Percentiles rank a stretch among this genome's conserved stretches.
Evolutionary conservation across 2,113 vertebrate genomes (phyloP).

Genomic region (Neotoma lepida): DNA sequence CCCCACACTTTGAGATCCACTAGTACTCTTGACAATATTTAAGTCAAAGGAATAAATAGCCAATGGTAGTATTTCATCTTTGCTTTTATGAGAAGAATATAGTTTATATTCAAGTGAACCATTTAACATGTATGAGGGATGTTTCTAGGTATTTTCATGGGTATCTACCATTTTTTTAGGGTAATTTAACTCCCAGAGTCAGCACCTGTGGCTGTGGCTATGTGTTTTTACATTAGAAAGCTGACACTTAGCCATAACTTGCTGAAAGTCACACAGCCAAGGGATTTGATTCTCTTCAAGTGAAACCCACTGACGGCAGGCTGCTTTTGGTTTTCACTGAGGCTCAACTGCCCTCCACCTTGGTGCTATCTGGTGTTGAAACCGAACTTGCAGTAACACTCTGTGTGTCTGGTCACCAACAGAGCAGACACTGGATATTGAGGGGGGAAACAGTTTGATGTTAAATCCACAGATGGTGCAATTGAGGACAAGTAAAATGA

Average conservation of each 20-base stretch:
- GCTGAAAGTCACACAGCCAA: not conserved
- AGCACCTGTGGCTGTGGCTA: not conserved
- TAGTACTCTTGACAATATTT: not conserved
- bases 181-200: not conserved
- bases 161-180: not conserved
- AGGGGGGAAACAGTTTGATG: too few species aligned
- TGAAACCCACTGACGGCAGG: not conserved
- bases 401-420: accelerated
- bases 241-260: not conserved
- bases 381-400: not conserved
- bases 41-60: not conserved
- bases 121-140: not conserved
- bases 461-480: accelerated
- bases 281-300: not conserved
- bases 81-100: not conserved
- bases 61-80: not conserved
- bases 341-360: not conserved
- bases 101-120: not conserved
- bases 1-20: not conserved
- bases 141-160: not conserved
- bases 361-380: not conserved
- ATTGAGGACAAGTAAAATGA: not conserved
- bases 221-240: not conserved
- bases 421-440: not conserved
- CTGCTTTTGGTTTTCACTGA: not conserved